phyloP scores from a whole-genome alignment of 1,140 invertebrate genomes.

The Theocolax elegans region DNA sequence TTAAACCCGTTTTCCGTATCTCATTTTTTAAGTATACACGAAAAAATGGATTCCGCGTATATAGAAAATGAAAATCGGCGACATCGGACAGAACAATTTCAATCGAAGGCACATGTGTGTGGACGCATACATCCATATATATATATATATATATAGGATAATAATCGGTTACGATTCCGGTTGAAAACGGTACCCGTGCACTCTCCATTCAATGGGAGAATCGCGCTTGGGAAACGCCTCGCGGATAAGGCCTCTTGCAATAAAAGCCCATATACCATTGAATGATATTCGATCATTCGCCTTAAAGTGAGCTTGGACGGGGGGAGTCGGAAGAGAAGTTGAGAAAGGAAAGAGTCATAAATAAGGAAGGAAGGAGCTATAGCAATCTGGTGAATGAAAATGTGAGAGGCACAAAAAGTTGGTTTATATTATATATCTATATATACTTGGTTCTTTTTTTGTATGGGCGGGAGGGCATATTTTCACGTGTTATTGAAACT shows the following conservation, averaged over 20 bases:
- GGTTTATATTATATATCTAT: no score
- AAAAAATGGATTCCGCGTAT: neutral
- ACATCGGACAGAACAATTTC: neutral
- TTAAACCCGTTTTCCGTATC: conserved; percentile 33
- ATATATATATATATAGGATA: no score
- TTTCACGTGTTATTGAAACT: conserved; percentile 12
- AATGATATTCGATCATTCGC: conserved; percentile 35
- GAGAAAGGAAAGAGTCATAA: conserved; percentile 17
- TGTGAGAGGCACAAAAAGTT: neutral
- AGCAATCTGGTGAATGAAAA: conserved; percentile 16
- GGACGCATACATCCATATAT: no score
- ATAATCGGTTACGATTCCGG: conserved; percentile 25
- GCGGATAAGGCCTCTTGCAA: conserved; percentile 21
- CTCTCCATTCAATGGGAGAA: conserved; percentile 9
- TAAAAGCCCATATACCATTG: conserved; percentile 20
- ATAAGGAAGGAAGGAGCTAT: no score
- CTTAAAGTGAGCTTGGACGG: conserved; percentile 15
- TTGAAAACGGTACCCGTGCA: conserved; percentile 15
- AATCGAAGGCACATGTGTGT: no score
- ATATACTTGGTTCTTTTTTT: no score
- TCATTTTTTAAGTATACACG: no score
- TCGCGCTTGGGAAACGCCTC: conserved; percentile 14
- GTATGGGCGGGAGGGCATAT: neutral
- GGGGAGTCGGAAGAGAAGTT: neutral
- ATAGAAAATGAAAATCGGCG: neutral